These are phyloP conservation scores for Lomographa bimaculata DNA, from an alignment of 2,888 invertebrate genomes.

Conservation along the genomic window DNA sequence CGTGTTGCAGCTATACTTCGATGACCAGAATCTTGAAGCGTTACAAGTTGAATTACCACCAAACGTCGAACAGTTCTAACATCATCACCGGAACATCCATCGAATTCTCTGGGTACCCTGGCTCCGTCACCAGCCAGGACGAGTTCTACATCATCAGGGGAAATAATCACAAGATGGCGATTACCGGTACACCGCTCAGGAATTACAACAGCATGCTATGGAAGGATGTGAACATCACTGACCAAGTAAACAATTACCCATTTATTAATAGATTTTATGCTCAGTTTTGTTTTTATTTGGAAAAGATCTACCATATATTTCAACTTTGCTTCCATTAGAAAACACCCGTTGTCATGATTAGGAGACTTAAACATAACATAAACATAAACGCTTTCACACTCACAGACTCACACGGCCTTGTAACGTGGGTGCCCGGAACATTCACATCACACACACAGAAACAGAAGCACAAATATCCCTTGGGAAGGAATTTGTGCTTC, in stretches of 20 bases:
- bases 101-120: conserved; percentile 93
- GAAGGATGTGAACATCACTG: conserved; percentile 86
- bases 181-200: conserved; percentile 91
- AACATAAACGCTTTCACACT: no score
- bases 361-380: no score
- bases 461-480: no score
- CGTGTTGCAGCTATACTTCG: conserved; percentile 86
- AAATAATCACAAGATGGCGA: conserved; percentile 82
- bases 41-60: conserved; percentile 91
- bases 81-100: conserved; percentile 86
- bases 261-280: no score
- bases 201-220: conserved; percentile 89
- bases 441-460: no score
- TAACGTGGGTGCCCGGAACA: no score
- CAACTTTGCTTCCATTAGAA: neutral
- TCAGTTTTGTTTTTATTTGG: no score
- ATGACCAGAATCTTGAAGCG: conserved; percentile 94
- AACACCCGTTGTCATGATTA: no score
- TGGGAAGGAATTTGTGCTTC: no score
- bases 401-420: no score
- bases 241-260: no score
- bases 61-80: conserved; percentile 74
- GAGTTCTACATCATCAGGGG: conserved; percentile 90
- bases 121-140: conserved; percentile 91
- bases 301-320: no score